Percentiles rank a stretch among this genome's conserved stretches.
Evolutionary conservation across 2,113 vertebrate species (phyloP).

Genomic region (Callorhinus ursinus): DNA sequence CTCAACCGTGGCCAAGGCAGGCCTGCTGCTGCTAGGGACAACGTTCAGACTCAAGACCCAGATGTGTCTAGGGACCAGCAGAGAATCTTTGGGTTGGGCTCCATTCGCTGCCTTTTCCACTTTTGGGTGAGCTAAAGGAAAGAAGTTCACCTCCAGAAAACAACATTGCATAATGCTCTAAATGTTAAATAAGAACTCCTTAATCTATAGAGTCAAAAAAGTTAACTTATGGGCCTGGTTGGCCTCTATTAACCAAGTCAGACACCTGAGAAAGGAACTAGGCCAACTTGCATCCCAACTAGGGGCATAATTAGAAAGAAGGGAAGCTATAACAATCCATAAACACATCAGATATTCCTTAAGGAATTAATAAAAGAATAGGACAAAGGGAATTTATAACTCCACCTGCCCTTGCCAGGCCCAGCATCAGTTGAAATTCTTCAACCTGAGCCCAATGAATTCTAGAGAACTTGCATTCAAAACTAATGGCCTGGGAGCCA

Average conservation of each 20-base stretch:
- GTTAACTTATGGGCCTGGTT: not conserved
- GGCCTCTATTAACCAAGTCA: not conserved
- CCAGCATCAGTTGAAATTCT: not conserved
- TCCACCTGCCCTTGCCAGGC: not conserved
- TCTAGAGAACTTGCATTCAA: not conserved
- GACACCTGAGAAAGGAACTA: not conserved
- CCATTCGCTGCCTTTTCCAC: not conserved
- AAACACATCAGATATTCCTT: not conserved
- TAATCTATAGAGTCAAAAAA: not conserved
- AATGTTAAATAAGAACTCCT: not conserved
- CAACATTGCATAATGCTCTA: not conserved
- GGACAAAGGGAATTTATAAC: not conserved
- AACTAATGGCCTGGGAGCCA: not conserved
- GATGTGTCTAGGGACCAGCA: not conserved
- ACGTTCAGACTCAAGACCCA: not conserved
- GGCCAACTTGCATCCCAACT: not conserved
- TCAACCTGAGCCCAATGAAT: not conserved
- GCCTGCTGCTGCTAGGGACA: not conserved
- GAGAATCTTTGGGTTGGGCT: not conserved
- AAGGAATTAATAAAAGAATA: not conserved
- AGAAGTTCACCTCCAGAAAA: not conserved
- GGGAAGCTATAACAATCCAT: not conserved
- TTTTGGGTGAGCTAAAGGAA: not conserved
- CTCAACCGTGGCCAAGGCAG: not conserved
- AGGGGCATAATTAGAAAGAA: not conserved